These are phyloP conservation scores for Zeugodacus cucurbitae DNA, from an alignment of 1,140 invertebrate species.

Conservation along the genomic window DNA sequence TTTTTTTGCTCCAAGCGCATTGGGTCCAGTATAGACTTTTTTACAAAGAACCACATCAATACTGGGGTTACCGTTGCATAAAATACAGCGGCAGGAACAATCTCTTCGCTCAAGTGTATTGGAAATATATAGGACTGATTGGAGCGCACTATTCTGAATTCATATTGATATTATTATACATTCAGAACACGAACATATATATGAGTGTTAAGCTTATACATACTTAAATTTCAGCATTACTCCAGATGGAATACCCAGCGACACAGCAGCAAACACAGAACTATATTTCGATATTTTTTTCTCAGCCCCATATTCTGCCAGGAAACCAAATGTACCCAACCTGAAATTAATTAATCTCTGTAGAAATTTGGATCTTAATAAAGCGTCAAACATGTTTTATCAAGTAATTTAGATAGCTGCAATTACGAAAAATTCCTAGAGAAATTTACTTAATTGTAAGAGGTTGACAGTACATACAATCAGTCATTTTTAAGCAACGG, in stretches of 20 bases:
- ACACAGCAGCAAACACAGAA: conserved; percentile 84
- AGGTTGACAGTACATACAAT: too few relatives aligned
- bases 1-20: conserved; percentile 81
- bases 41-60: conserved; percentile 81
- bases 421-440: too few relatives aligned
- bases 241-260: conserved; percentile 85
- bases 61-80: conserved; percentile 92
- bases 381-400: too few relatives aligned
- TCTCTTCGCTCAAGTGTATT: conserved; percentile 89
- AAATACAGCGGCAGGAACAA: conserved; percentile 89
- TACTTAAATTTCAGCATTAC: conserved; percentile 91
- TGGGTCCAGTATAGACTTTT: conserved; percentile 89
- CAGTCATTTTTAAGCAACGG: too few relatives aligned
- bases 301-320: conserved; percentile 90
- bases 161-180: too few relatives aligned
- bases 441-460: too few relatives aligned
- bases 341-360: conserved; percentile 66
- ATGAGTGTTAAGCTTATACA: conserved; percentile 52
- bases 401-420: too few relatives aligned
- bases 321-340: conserved; percentile 85
- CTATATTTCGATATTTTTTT: conserved; percentile 93
- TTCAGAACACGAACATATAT: background rate
- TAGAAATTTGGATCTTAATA: background rate
- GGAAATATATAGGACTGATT: conserved; percentile 91
- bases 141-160: conserved; percentile 80